A percentile compares a stretch with the other conserved stretches of the same genome.
phyloP scores from a whole-genome alignment of 1,140 invertebrate genomes.

The Drosophila azteca region DNA sequence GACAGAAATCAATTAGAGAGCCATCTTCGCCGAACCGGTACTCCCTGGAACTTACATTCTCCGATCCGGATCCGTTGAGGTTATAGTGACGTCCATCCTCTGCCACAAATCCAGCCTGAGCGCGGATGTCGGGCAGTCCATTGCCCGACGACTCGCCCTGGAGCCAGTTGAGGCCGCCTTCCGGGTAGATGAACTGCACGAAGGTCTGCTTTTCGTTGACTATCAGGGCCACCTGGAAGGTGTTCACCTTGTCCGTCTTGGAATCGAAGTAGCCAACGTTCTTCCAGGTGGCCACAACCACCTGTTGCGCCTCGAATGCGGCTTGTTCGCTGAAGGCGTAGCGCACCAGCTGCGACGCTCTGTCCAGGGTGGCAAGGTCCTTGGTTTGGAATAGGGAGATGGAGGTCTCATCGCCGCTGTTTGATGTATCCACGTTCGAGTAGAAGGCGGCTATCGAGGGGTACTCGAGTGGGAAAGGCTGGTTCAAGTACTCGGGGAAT shows the following conservation, averaged over 20 bases:
- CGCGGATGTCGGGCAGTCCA: slow-evolving; percentile 92
- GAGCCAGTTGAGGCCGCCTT: slow-evolving; percentile 95
- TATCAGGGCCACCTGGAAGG: slow-evolving; percentile 87
- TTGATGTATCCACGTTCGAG: slow-evolving; percentile 94
- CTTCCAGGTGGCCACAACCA: slow-evolving; percentile 89
- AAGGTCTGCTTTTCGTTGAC: slow-evolving; percentile 93
- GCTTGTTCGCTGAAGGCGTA: slow-evolving; percentile 88
- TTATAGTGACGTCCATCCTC: slow-evolving; percentile 89
- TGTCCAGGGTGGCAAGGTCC: slow-evolving; percentile 86
- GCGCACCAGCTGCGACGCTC: slow-evolving; percentile 88
- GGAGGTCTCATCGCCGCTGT: slow-evolving; percentile 85
- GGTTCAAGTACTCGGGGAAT: slow-evolving; percentile 92
- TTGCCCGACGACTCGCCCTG: slow-evolving; percentile 88
- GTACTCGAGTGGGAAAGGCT: slow-evolving; percentile 95
- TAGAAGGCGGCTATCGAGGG: slow-evolving; percentile 96
- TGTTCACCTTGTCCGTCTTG: slow-evolving; percentile 85
- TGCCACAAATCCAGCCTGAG: slow-evolving; percentile 95
- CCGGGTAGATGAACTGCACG: slow-evolving; percentile 93
- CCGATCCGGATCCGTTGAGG: slow-evolving; percentile 93
- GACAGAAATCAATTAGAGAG: neutral
- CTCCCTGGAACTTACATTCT: slow-evolving; percentile 86
- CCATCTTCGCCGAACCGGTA: neutral
- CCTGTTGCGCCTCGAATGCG: slow-evolving; percentile 86
- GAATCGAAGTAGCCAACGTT: slow-evolving; percentile 86
- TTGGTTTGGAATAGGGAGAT: slow-evolving; percentile 92